These are phyloP conservation scores for Harmothoe impar DNA, from an alignment of 2,888 invertebrate genomes.

Conservation along the genomic window DNA sequence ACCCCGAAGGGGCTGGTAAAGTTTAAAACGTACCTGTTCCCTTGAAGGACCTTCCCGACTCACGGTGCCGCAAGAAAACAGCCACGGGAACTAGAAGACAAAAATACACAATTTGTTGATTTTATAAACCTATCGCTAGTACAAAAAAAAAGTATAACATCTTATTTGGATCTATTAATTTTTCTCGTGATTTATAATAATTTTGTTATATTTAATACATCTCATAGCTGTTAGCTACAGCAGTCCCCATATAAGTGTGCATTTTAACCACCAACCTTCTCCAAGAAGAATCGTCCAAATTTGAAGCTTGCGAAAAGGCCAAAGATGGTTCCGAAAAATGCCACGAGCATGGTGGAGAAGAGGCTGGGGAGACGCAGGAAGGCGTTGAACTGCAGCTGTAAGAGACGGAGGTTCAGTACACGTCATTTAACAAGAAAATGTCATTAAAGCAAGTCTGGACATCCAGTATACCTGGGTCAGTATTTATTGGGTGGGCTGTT, in stretches of 20 bases:
- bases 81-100: conserved; percentile 86
- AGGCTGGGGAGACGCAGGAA: conserved; percentile 88
- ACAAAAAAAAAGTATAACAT: too few species aligned
- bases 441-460: too few species aligned
- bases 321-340: conserved; percentile 87
- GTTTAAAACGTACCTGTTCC: conserved; percentile 83
- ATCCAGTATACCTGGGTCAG: too few species aligned
- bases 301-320: conserved; percentile 87
- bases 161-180: too few species aligned
- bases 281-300: conserved; percentile 87
- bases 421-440: neutral
- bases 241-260: too few species aligned
- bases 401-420: conserved; percentile 61
- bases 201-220: too few species aligned
- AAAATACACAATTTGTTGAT: neutral
- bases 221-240: too few species aligned
- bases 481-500: too few species aligned
- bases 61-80: conserved; percentile 90
- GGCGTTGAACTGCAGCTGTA: conserved; percentile 88
- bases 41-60: conserved; percentile 86
- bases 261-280: conserved; percentile 83
- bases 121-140: too few species aligned
- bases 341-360: conserved; percentile 84
- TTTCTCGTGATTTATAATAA: too few species aligned
- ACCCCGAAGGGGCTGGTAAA: too few species aligned